Evolutionary conservation across 2,888 invertebrate species (phyloP).

Genomic region (Hypolimnas misippus): DNA sequence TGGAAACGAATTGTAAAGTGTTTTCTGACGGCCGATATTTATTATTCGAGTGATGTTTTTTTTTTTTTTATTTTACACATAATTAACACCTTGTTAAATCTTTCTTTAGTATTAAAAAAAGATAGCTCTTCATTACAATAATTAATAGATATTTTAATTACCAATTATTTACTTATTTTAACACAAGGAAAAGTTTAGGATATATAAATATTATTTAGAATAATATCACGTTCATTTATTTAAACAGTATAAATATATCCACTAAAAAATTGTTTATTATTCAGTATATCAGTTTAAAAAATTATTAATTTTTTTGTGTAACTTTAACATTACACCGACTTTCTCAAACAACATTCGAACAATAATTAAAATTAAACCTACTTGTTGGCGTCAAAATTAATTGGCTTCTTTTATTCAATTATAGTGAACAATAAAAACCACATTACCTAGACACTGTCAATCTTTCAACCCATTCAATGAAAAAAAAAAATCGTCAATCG

Average conservation of each 20-base stretch:
- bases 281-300: too few species aligned
- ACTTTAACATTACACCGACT: too few species aligned
- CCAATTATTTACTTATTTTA: too few species aligned
- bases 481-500: slow-evolving; percentile 23
- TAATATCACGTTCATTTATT: too few species aligned
- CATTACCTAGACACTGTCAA: not conserved
- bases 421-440: not conserved
- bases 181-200: too few species aligned
- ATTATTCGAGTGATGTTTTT: slow-evolving; percentile 41
- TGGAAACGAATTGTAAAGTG: slow-evolving; percentile 72
- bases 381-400: not conserved
- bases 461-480: not conserved
- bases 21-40: slow-evolving; percentile 67
- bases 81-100: slow-evolving; percentile 29
- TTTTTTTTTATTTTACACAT: slow-evolving; percentile 24
- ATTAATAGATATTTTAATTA: too few species aligned
- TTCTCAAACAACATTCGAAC: not conserved
- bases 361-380: too few species aligned
- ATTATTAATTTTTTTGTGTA: too few species aligned
- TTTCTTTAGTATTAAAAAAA: slow-evolving; percentile 14
- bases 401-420: not conserved
- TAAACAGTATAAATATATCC: too few species aligned
- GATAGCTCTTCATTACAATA: too few species aligned
- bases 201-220: too few species aligned
- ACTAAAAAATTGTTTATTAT: too few species aligned